These are phyloP conservation scores for Limosa lapponica DNA, from an alignment of 2,797 vertebrate species.

Conservation along the genomic window DNA sequence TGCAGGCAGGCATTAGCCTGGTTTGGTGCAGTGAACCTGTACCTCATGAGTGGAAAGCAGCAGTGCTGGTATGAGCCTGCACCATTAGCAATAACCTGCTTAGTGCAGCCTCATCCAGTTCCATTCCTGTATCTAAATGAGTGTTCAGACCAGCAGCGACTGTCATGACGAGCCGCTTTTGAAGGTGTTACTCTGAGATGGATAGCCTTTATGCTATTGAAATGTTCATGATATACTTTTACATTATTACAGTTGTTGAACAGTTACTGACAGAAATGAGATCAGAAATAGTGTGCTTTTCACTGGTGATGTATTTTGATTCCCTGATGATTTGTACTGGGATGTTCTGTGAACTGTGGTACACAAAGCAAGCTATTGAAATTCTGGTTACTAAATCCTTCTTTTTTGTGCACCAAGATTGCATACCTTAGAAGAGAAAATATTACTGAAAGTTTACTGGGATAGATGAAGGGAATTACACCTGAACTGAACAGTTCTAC, in stretches of 20 bases:
- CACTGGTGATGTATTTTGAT: not conserved
- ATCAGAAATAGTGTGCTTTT: not conserved
- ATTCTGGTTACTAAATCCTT: not conserved
- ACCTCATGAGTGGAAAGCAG: not conserved
- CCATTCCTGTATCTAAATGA: not conserved
- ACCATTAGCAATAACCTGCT: not conserved
- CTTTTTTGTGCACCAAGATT: not conserved
- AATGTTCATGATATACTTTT: not conserved
- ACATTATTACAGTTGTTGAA: not conserved
- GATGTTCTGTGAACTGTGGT: not conserved
- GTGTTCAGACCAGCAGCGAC: not conserved
- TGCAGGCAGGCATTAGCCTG: not conserved
- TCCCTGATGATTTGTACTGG: not conserved
- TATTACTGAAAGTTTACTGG: not conserved
- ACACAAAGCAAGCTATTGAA: not conserved
- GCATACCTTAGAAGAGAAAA: not conserved
- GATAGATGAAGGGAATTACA: not conserved
- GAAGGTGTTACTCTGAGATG: not conserved
- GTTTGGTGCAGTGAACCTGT: not conserved
- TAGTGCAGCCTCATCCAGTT: rapidly evolving
- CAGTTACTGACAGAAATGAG: not conserved
- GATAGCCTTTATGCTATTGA: not conserved
- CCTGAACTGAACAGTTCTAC: not conserved
- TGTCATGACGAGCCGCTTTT: not conserved
- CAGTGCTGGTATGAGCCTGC: not conserved